Percentiles rank a stretch among this genome's conserved stretches.
phyloP scores from a whole-genome alignment of 1,140 invertebrate genomes.

The Leguminivora glycinivorella region DNA sequence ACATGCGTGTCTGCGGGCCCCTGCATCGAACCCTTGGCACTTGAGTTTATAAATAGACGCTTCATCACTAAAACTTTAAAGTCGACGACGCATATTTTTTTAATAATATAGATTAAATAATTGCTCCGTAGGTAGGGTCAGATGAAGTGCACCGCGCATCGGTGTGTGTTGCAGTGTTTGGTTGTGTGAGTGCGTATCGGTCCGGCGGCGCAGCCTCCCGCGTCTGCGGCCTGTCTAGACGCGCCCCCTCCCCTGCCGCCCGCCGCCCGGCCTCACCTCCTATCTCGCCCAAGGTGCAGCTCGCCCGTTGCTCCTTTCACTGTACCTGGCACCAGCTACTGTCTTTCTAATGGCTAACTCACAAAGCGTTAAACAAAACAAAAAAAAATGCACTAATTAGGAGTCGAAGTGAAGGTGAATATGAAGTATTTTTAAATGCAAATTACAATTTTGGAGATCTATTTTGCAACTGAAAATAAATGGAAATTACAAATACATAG shows the following conservation, averaged over 20 bases:
- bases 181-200: conserved; percentile 55
- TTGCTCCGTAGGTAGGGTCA: conserved; percentile 29
- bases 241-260: conserved; percentile 43
- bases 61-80: not conserved
- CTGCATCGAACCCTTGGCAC: not conserved
- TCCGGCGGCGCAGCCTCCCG: conserved; percentile 68
- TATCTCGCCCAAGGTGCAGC: conserved; percentile 36
- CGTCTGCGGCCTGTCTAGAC: conserved; percentile 77
- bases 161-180: conserved; percentile 51
- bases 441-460: not conserved
- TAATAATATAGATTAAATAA: conserved; percentile 5
- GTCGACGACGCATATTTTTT: not conserved
- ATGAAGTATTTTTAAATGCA: not conserved
- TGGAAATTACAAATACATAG: too few species aligned
- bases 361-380: conserved; percentile 3
- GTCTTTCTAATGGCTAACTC: not conserved
- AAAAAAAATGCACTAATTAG: not conserved
- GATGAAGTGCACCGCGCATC: conserved; percentile 33
- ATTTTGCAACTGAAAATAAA: not conserved
- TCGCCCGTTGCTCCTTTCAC: conserved; percentile 49
- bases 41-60: not conserved
- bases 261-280: conserved; percentile 35
- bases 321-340: conserved; percentile 39
- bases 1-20: not conserved
- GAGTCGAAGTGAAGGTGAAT: not conserved